Conservation (phyloP, 2,888 invertebrate species). For the Dynastes maya region DNA sequence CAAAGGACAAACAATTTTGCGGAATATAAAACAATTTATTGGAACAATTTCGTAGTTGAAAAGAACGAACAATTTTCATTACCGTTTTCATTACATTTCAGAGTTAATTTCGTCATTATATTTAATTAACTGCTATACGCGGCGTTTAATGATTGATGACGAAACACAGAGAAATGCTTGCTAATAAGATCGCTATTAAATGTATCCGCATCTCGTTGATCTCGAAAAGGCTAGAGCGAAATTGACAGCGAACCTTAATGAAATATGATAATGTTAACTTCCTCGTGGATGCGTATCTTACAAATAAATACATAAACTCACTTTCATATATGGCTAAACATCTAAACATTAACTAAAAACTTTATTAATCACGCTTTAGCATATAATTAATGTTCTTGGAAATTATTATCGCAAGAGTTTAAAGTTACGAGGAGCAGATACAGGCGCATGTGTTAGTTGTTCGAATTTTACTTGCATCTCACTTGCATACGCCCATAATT, state of each 20-base stretch:
- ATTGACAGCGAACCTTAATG: conserved; percentile 3
- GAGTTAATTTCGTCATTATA: conserved; percentile 29
- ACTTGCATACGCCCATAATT: too few species aligned
- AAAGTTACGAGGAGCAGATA: too few species aligned
- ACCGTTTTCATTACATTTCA: conserved; percentile 12
- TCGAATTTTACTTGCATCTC: too few species aligned
- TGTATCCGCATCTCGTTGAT: not conserved
- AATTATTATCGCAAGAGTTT: not conserved
- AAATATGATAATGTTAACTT: conserved; percentile 4
- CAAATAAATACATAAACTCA: not conserved
- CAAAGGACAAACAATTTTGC: not conserved
- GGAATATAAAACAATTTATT: not conserved
- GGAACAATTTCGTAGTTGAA: not conserved
- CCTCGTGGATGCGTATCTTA: too few species aligned
- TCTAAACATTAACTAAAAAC: not conserved
- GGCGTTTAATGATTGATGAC: conserved; percentile 2
- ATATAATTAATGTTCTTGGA: conserved; percentile 11
- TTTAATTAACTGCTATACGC: conserved; percentile 16
- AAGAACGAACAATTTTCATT: not conserved
- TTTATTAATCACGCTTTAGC: not conserved
- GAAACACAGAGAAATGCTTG: conserved; percentile 16
- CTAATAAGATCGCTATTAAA: conserved; percentile 19
- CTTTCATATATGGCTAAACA: not conserved
- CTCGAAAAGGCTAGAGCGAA: not conserved
- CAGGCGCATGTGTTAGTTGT: too few species aligned